Conservation (phyloP, 1,140 invertebrate genomes). For the Drosophila auraria region DNA sequence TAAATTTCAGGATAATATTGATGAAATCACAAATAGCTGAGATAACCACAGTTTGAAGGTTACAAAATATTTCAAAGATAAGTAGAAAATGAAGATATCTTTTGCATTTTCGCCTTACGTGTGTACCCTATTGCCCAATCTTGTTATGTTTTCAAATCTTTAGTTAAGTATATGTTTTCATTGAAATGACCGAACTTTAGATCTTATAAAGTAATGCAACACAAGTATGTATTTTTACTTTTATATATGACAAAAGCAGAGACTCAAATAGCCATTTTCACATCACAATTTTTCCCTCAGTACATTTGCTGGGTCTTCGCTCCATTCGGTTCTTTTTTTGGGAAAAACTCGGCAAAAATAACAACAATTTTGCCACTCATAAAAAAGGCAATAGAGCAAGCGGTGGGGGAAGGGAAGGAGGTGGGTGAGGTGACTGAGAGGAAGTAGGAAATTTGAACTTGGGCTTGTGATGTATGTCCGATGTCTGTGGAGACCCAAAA, state of each 20-base stretch:
- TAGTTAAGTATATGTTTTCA: neutral
- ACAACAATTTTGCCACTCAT: conserved; percentile 62
- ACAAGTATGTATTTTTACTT: neutral
- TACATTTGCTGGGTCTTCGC: conserved; percentile 16
- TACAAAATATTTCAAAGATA: no score
- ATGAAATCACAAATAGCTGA: no score
- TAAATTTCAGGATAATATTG: no score
- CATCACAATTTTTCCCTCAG: conserved; percentile 10
- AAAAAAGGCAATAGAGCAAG: conserved; percentile 51
- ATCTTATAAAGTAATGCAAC: no score
- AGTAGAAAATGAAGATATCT: no score
- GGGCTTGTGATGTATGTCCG: conserved; percentile 78
- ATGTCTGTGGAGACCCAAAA: conserved; percentile 50
- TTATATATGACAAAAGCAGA: no score
- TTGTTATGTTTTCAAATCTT: neutral
- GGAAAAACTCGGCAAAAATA: conserved; percentile 50
- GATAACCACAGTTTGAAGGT: no score
- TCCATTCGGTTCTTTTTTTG: conserved; percentile 16
- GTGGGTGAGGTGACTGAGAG: conserved; percentile 35
- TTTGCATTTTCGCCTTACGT: no score
- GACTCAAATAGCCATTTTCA: neutral
- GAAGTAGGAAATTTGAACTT: conserved; percentile 79
- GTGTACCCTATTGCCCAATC: no score
- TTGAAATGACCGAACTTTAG: no score
- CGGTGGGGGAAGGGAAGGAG: conserved; percentile 16